phyloP scores from a whole-genome alignment of 1,140 invertebrate species.

The Pseudachorutes palmiensis region DNA sequence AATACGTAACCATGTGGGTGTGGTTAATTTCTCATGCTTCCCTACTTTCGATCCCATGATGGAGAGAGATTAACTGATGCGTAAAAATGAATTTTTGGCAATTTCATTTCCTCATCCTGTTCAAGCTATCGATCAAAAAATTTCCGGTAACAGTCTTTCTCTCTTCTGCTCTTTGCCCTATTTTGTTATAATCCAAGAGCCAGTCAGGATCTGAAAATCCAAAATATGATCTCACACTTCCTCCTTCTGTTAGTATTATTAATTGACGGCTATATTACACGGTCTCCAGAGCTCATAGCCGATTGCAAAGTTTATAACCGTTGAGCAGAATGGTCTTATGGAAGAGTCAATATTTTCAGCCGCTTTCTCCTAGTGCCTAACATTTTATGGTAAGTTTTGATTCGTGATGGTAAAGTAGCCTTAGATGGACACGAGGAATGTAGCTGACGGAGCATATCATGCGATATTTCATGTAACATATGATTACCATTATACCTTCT shows the following conservation, averaged over 20 bases:
- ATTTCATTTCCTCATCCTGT: background rate
- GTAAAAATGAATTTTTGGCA: background rate
- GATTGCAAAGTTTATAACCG: background rate
- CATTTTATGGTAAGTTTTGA: background rate
- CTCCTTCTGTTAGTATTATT: no score
- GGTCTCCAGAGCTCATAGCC: background rate
- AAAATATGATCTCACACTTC: no score
- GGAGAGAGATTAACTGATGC: background rate
- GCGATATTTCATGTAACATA: conserved; percentile 5
- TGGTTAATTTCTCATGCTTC: background rate
- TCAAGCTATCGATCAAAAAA: background rate
- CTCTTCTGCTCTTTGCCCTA: background rate
- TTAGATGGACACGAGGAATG: no score
- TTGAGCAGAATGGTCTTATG: no score
- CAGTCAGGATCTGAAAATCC: no score
- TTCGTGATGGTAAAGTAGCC: no score
- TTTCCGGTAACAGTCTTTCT: background rate
- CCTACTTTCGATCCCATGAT: background rate
- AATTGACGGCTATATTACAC: no score
- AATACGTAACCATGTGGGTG: background rate
- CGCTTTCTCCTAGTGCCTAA: no score
- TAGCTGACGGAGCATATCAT: conserved; percentile 12
- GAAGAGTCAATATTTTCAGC: no score
- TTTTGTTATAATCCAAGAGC: no score
- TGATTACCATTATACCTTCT: background rate